Evolutionary conservation across 2,888 invertebrate genomes (phyloP).

Genomic region (Boloria selene): DNA sequence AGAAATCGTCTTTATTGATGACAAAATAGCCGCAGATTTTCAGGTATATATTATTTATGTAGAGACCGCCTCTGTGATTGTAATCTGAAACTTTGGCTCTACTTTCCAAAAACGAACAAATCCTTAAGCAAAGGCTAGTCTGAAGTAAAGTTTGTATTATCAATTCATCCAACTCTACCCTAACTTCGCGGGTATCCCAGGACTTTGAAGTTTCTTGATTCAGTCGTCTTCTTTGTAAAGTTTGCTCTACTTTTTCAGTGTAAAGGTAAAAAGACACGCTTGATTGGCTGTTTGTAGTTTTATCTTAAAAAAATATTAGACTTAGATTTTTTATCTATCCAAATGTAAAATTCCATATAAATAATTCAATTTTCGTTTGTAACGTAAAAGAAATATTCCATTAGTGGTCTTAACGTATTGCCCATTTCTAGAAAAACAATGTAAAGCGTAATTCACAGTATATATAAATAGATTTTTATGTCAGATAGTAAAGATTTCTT

Average conservation of each 20-base stretch:
- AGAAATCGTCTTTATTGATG: no score
- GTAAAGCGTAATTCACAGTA: no score
- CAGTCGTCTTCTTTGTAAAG: slow-evolving; percentile 22
- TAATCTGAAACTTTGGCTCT: not conserved
- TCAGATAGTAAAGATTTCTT: no score
- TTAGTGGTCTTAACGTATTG: no score
- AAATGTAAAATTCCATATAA: no score
- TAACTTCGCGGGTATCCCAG: slow-evolving; percentile 24
- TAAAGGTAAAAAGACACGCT: slow-evolving; percentile 14
- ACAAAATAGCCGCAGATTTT: no score
- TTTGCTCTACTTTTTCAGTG: slow-evolving; percentile 13
- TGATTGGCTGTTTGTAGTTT: slow-evolving; percentile 16
- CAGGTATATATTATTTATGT: not conserved
- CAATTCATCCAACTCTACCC: slow-evolving; percentile 25
- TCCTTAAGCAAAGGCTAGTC: slow-evolving; percentile 1
- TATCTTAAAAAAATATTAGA: no score
- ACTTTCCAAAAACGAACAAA: slow-evolving; percentile 10
- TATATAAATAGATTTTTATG: no score
- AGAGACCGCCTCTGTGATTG: not conserved
- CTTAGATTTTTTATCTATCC: no score
- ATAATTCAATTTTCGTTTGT: no score
- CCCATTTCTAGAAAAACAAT: no score
- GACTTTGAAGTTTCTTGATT: slow-evolving; percentile 29
- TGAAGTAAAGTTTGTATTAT: slow-evolving; percentile 24
- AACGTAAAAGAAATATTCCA: no score